phyloP scores from a whole-genome alignment of 2,888 invertebrate genomes.

The Pammene aurita region DNA sequence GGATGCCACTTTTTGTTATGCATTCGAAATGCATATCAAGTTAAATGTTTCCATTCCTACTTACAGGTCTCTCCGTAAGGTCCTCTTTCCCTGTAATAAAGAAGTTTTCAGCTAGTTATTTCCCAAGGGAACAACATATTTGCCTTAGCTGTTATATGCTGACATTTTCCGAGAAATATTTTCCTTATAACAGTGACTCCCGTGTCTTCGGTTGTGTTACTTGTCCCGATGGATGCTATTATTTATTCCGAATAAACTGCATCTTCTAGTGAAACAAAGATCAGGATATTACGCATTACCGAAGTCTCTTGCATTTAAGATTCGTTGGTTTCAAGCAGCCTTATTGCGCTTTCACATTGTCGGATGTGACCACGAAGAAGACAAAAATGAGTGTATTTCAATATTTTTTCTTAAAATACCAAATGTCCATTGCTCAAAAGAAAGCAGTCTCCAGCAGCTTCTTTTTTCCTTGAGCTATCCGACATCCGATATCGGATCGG shows the following conservation, averaged over 20 bases:
- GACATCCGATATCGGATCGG: no score
- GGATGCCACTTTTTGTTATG: no score
- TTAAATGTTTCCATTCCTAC: not conserved
- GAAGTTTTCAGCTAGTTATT: not conserved
- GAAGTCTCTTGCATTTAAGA: not conserved
- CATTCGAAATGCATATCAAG: no score
- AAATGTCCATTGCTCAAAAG: no score
- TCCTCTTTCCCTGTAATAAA: no score
- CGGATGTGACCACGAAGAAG: no score
- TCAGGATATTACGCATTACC: not conserved
- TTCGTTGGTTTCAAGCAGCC: no score
- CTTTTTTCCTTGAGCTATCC: no score
- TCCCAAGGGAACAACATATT: constrained; percentile 13
- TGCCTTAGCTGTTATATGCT: constrained; percentile 4
- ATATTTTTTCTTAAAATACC: no score
- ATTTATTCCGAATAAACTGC: constrained; percentile 3
- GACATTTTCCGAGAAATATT: constrained; percentile 1
- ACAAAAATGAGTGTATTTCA: no score
- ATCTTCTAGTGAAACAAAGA: not conserved
- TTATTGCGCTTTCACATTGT: no score
- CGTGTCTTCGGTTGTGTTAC: not conserved
- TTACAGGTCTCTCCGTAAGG: not conserved
- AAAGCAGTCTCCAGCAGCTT: no score
- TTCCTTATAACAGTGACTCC: constrained; percentile 2
- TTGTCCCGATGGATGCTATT: not conserved